A percentile compares a stretch with the other conserved stretches of the same genome.
phyloP scores from a whole-genome alignment of 2,888 invertebrate species.

The Drosophila stalkeri region DNA sequence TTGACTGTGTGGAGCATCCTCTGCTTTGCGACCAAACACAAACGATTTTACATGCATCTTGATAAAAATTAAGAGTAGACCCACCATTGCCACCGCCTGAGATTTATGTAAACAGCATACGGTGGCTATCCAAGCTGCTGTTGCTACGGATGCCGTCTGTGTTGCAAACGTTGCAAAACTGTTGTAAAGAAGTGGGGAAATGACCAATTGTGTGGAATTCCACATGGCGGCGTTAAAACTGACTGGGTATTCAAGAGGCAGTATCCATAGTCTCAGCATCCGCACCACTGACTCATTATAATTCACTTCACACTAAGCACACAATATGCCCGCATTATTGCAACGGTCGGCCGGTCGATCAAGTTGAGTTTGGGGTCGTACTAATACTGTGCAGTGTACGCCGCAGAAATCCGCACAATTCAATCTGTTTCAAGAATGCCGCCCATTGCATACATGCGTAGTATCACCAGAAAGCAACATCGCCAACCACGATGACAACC shows the following conservation, averaged over 20 bases:
- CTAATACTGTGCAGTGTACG: slow-evolving; percentile 25
- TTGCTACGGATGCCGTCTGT: slow-evolving; percentile 26
- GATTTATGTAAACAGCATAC: slow-evolving; percentile 61
- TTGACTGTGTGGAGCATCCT: slow-evolving; percentile 26
- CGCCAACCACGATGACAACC: slow-evolving; percentile 34
- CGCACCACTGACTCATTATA: slow-evolving; percentile 56
- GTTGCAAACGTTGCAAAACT: slow-evolving; percentile 46
- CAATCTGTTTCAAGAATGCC: slow-evolving; percentile 62
- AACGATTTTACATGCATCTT: slow-evolving; percentile 51
- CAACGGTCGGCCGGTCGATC: slow-evolving; percentile 36
- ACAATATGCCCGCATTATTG: slow-evolving; percentile 65
- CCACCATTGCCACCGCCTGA: slow-evolving; percentile 34
- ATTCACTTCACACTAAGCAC: slow-evolving; percentile 66
- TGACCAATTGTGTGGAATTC: slow-evolving; percentile 68
- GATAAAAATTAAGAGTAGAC: slow-evolving; percentile 53
- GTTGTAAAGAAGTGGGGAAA: slow-evolving; percentile 35
- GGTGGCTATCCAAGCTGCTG: slow-evolving; percentile 24
- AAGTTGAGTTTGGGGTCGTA: slow-evolving; percentile 26
- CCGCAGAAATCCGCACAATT: slow-evolving; percentile 51
- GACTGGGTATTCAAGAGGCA: slow-evolving; percentile 33
- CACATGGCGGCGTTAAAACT: slow-evolving; percentile 60
- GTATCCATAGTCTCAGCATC: slow-evolving; percentile 24
- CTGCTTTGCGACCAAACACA: slow-evolving; percentile 21
- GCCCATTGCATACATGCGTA: slow-evolving; percentile 48
- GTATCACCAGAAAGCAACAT: slow-evolving; percentile 27